phyloP scores from a whole-genome alignment of 1,140 invertebrate species.

The Drosophila ogumai region DNA sequence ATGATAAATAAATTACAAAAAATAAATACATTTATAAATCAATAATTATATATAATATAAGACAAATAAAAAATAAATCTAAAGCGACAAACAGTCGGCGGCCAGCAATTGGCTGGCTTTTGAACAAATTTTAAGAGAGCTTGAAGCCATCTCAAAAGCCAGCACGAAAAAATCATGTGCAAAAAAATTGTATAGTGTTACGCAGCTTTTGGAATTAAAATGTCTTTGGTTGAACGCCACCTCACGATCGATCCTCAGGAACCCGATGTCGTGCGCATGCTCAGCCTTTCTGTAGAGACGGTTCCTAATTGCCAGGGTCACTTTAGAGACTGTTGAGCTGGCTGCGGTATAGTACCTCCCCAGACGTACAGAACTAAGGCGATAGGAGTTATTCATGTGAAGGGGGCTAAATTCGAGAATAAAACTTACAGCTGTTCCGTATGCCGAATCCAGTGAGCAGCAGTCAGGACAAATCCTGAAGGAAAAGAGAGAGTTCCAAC shows the following conservation, averaged over 20 bases:
- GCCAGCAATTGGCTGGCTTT: no score
- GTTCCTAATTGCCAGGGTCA: background rate
- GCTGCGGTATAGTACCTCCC: background rate
- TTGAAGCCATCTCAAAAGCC: background rate
- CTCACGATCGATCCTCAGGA: background rate
- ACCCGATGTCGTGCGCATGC: background rate
- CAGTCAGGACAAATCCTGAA: conserved; percentile 13
- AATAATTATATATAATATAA: no score
- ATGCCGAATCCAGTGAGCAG: conserved; percentile 6
- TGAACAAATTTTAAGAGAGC: background rate
- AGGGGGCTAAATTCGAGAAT: background rate
- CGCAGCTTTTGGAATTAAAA: no score
- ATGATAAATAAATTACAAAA: no score
- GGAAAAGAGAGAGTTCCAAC: no score
- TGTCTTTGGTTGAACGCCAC: background rate
- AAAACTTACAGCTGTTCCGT: background rate
- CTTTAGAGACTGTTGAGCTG: background rate
- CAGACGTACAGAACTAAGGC: background rate
- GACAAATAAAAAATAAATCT: no score
- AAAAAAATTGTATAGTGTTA: background rate
- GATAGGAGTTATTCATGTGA: background rate
- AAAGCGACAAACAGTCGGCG: background rate
- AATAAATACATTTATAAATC: no score
- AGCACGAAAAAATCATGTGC: no score
- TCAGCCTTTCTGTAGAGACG: background rate